Conservation (phyloP, 2,113 vertebrate genomes). For the Thamnaconus septentrionalis region DNA sequence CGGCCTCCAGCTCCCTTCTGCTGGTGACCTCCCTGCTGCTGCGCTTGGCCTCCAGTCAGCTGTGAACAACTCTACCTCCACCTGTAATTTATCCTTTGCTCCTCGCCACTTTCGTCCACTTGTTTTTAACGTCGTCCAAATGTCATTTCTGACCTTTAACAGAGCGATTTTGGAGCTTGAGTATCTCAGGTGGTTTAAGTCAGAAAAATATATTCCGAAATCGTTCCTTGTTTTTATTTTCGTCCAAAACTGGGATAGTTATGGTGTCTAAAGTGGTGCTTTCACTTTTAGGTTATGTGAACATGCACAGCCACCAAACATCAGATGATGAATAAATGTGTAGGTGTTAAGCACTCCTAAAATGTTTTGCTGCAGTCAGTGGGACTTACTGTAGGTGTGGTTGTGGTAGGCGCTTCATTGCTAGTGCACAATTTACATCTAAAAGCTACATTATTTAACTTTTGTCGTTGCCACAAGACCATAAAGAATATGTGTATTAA, state of each 20-base stretch:
- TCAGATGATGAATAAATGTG: conserved; percentile 15
- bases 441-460: conserved; percentile 10
- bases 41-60: conserved; percentile 51
- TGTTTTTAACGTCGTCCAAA: too few relatives aligned
- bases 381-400: conserved; percentile 33
- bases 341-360: conserved; percentile 17
- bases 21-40: conserved; percentile 63
- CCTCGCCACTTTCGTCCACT: too few relatives aligned
- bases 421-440: conserved; percentile 14
- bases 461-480: background rate
- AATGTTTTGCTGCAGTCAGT: background rate
- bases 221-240: background rate
- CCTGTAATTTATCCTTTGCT: too few relatives aligned
- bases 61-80: conserved; percentile 48
- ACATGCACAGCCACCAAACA: background rate
- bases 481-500: background rate
- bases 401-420: background rate
- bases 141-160: too few relatives aligned
- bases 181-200: too few relatives aligned
- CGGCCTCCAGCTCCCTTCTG: conserved; percentile 51
- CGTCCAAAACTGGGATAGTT: conserved; percentile 4
- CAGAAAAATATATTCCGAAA: too few relatives aligned
- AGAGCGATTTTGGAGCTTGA: too few relatives aligned
- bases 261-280: background rate
- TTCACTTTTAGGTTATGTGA: conserved; percentile 14